Evolutionary conservation across 1,140 invertebrate genomes (phyloP), one percentile per base, ranked within the genome.

Genomic region (Dreissena polymorpha): DNA sequence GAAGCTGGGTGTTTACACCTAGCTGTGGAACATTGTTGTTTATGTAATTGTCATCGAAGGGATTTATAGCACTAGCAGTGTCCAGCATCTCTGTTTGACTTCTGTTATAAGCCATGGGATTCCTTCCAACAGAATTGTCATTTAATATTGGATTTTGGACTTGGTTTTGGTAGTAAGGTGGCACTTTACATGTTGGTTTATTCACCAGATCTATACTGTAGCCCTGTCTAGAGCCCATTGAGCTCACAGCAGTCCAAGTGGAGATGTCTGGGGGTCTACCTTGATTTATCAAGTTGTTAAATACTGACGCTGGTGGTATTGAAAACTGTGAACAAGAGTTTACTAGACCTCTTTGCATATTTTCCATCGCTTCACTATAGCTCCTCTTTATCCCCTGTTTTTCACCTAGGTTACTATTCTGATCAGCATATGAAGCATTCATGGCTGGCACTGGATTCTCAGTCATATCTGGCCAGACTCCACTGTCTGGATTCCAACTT

Each of bases 251-350:
- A 39, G 49, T 81, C 78, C 69, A 81, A 0, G 69, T 81, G n/a
- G 78, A 80, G 23, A 80, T 71, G 63, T 81, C 78, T 23, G 69
- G 69, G 21, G 78, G 69, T 53, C 69, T 53, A 53, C 78, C 78
- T 63, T 80, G 60, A 29, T 78, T 78, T 18, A 78, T 78, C 0
- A 78, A 21, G n/a, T 18, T 70, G 14, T 39, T 69, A 14, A 78
- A 29, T 25, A 49, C 76, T 18, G 63, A n/a, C 23, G 25, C n/a
- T 21, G 76, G 27, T n/a, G 25, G 16, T 21, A 65, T 51, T 27
- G n/a, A 23, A 18, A 49, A 23, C 12, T 57, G 21, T 53, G 49
- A 7, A 57, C 51, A 73, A 57, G n/a, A 16, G 7, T 21, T 21
- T 8, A 21, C 55, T n/a, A 23, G 51, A 64, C 18, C 39, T 75